Percentiles rank a stretch among this genome's conserved stretches.
Conservation (phyloP, 2,113 vertebrate genomes). For the Corythornis vintsioides region DNA sequence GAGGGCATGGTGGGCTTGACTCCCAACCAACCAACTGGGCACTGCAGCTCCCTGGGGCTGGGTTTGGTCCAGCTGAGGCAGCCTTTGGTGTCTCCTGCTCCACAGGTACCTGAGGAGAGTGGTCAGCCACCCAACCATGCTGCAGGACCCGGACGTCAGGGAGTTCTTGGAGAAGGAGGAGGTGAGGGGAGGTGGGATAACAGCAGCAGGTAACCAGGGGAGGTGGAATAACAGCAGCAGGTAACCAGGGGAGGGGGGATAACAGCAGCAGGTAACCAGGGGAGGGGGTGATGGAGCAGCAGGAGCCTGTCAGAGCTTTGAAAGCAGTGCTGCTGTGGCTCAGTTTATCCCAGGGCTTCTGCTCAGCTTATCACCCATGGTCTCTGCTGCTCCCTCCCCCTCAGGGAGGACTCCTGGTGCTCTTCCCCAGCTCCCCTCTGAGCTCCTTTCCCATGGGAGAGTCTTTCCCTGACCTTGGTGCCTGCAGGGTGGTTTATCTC, state of each 20-base stretch:
- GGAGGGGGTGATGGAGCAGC: background rate
- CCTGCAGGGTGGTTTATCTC: background rate
- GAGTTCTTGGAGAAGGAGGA: slow-evolving; percentile 98
- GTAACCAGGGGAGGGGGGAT: too few species aligned
- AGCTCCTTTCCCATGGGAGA: background rate
- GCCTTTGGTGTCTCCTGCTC: background rate
- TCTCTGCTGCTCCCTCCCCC: background rate
- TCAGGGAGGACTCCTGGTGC: too few species aligned
- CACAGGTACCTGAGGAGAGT: slow-evolving; percentile 91
- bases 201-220: background rate
- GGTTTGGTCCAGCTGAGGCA: background rate
- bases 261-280: background rate
- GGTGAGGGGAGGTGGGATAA: slow-evolving; percentile 67
- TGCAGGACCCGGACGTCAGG: slow-evolving; percentile 94
- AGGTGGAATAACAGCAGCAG: background rate
- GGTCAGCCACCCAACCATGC: slow-evolving; percentile 90
- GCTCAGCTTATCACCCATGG: background rate
- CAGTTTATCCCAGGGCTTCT: background rate
- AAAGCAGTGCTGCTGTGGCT: background rate
- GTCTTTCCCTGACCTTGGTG: background rate
- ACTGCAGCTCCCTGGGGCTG: background rate
- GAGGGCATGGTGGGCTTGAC: background rate
- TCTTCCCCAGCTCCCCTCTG: background rate
- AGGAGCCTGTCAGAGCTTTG: background rate
- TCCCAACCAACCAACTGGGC: background rate